These are phyloP conservation scores for Hippopotamyrus pictus DNA, from an alignment of 2,797 vertebrate genomes.

Conservation along the genomic window DNA sequence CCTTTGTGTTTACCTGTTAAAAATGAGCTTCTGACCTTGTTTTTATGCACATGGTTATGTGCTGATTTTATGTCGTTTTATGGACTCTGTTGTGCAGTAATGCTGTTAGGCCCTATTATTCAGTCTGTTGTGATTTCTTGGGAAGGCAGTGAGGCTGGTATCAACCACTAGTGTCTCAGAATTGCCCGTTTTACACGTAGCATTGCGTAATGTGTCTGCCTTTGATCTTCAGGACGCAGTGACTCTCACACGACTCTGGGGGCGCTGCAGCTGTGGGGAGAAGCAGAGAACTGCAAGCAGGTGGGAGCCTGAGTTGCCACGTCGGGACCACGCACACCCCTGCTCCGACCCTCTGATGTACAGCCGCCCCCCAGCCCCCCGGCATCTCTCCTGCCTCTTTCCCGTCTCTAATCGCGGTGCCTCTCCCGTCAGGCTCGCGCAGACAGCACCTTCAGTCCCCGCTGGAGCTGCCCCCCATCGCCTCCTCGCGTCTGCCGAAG, in stretches of 20 bases:
- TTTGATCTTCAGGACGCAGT: constrained; percentile 8
- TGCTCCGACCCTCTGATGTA: not conserved
- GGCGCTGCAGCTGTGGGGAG: not conserved
- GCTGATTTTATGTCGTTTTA: not conserved
- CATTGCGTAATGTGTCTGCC: not conserved
- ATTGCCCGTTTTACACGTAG: not conserved
- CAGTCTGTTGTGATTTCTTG: not conserved
- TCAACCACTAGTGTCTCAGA: not conserved
- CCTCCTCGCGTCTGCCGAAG: not conserved
- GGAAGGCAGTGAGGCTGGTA: not conserved
- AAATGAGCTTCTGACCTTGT: not conserved
- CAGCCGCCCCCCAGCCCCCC: not conserved
- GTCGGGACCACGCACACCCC: not conserved
- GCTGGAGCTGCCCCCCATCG: not conserved
- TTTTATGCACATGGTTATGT: not conserved
- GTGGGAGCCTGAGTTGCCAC: not conserved
- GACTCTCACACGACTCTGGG: not conserved
- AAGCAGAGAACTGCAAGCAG: not conserved
- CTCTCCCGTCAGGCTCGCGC: not conserved
- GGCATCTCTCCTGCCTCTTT: not conserved
- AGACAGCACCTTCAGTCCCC: not conserved
- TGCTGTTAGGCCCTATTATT: not conserved
- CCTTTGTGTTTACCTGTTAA: not conserved
- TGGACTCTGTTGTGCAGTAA: not conserved
- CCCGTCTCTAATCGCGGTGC: not conserved